Percentiles rank a stretch among this genome's conserved stretches.
Conservation (phyloP, 2,113 vertebrate species). For the Motacilla tschutschensis region DNA sequence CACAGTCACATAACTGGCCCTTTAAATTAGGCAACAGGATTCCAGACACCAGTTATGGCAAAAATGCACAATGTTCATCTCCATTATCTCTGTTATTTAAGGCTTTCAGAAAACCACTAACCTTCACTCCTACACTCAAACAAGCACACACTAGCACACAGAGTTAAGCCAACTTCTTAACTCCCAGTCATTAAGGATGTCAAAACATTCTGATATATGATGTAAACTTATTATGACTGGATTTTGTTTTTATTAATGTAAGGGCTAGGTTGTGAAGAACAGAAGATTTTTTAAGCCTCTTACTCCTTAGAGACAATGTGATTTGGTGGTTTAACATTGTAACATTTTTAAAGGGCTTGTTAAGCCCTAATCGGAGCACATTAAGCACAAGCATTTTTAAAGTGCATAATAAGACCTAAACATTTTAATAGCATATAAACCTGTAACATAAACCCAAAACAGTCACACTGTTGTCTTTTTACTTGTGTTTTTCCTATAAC, state of each 20-base stretch:
- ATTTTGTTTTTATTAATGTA: conserved; percentile 61
- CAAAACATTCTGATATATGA: conserved; percentile 69
- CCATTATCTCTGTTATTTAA: conserved; percentile 64
- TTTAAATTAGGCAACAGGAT: conserved; percentile 55
- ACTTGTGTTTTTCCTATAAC: conserved; percentile 20
- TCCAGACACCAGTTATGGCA: conserved; percentile 42
- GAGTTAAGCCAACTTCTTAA: conserved; percentile 65
- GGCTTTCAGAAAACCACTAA: conserved; percentile 65
- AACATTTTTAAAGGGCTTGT: conserved; percentile 44
- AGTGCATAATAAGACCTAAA: conserved; percentile 44
- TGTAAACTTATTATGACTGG: conserved; percentile 66
- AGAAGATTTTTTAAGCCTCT: conserved; percentile 46
- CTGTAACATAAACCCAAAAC: conserved; percentile 38
- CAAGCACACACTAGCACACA: conserved; percentile 67
- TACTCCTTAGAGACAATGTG: conserved; percentile 32
- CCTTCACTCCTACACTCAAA: conserved; percentile 67
- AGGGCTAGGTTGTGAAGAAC: conserved; percentile 50
- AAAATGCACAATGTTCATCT: conserved; percentile 44
- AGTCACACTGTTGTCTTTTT: conserved; percentile 37
- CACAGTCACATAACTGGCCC: conserved; percentile 29
- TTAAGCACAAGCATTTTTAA: conserved; percentile 32
- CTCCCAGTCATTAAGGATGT: conserved; percentile 69
- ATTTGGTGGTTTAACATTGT: conserved; percentile 52
- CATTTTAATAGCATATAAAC: conserved; percentile 48
- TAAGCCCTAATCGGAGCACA: conserved; percentile 45